These are phyloP conservation scores for Okapia johnstoni DNA, from an alignment of 2,113 vertebrate genomes.

Conservation along the genomic window DNA sequence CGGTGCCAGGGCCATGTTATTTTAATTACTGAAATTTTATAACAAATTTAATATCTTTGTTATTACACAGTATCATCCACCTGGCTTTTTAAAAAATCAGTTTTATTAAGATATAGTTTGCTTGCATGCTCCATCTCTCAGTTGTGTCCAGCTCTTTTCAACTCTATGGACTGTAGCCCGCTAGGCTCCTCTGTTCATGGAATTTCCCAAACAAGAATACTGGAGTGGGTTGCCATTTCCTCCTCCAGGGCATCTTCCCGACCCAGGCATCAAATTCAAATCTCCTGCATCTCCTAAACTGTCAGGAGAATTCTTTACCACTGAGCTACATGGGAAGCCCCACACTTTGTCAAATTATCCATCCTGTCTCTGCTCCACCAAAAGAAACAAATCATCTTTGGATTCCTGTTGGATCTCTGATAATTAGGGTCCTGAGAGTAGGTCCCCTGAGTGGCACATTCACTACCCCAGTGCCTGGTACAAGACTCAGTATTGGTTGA, in stretches of 20 bases:
- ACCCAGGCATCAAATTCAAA: background rate
- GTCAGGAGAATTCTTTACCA: background rate
- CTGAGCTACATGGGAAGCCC: background rate
- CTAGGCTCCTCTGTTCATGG: background rate
- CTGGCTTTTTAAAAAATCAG: background rate
- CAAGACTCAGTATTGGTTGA: background rate
- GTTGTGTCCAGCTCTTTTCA: background rate
- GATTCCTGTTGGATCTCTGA: background rate
- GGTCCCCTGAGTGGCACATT: background rate
- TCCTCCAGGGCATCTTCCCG: background rate
- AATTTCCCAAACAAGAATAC: background rate
- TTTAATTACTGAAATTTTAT: background rate
- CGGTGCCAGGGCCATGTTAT: background rate
- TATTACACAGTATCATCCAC: background rate
- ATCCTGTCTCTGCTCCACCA: background rate
- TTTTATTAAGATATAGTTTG: background rate
- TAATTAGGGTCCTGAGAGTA: background rate
- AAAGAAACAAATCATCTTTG: background rate
- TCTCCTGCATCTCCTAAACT: background rate
- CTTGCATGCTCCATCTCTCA: background rate
- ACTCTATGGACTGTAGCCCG: background rate
- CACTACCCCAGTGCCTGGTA: background rate
- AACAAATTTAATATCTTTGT: background rate
- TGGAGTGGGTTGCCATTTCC: background rate
- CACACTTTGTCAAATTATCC: background rate